Conservation (phyloP, 2,888 invertebrate genomes). For the Polyommatus icarus region DNA sequence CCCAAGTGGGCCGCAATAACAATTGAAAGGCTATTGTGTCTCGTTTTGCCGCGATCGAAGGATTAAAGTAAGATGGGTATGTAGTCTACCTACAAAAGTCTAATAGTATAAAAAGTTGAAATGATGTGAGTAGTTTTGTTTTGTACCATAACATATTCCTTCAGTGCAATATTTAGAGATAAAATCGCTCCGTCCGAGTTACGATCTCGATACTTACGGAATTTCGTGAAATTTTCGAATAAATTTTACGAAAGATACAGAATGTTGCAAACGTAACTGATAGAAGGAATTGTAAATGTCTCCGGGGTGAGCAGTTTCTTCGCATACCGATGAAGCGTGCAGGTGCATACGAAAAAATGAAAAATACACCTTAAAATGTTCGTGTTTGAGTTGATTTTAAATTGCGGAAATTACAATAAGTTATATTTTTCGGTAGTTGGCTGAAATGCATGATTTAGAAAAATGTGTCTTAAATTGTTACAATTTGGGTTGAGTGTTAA, state of each 20-base stretch:
- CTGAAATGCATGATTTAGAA: background rate
- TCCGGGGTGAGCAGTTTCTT: slow-evolving; percentile 45
- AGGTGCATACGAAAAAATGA: slow-evolving; percentile 40
- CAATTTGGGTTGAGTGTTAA: no score
- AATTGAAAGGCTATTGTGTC: no score
- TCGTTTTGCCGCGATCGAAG: no score
- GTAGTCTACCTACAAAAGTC: no score
- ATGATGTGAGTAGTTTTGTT: no score
- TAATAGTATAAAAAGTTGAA: no score
- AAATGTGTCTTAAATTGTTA: no score
- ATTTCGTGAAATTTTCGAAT: slow-evolving; percentile 18
- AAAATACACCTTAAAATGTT: background rate
- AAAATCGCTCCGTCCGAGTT: background rate
- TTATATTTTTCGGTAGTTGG: background rate
- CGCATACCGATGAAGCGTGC: slow-evolving; percentile 50
- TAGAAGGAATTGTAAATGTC: slow-evolving; percentile 51
- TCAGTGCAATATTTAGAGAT: background rate
- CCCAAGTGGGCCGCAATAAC: no score
- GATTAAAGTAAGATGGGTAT: no score
- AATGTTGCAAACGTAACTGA: slow-evolving; percentile 48
- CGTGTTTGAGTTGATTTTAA: background rate
- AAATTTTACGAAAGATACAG: slow-evolving; percentile 33
- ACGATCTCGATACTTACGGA: slow-evolving; percentile 4
- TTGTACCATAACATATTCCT: background rate
- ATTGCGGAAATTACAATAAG: background rate